These are phyloP conservation scores for Grantiella picta DNA, from an alignment of 2,113 vertebrate genomes.

Conservation along the genomic window DNA sequence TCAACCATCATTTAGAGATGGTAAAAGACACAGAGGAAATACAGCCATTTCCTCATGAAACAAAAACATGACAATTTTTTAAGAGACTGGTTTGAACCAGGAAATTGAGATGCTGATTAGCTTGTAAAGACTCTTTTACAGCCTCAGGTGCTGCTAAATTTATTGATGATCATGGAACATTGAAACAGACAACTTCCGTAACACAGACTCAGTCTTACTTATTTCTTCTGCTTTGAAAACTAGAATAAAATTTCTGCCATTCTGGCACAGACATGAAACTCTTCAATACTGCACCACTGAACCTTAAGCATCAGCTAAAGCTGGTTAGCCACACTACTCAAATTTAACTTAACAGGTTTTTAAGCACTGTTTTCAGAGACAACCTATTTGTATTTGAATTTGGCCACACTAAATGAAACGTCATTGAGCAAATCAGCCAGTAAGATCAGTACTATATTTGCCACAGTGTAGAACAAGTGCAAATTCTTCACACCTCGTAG, in stretches of 20 bases:
- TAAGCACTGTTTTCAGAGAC: neutral
- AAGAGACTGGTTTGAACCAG: neutral
- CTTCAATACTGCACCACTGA: neutral
- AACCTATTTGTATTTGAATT: neutral
- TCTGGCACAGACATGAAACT: neutral
- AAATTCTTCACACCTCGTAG: neutral
- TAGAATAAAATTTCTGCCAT: neutral
- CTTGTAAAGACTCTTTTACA: neutral
- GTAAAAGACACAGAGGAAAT: neutral
- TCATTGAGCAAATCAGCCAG: neutral
- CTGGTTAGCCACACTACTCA: neutral
- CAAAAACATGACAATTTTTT: neutral
- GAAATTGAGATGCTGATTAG: neutral
- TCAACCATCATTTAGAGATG: neutral
- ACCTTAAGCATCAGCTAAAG: neutral
- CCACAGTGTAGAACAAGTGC: neutral
- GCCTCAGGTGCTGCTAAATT: neutral
- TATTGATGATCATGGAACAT: accelerated
- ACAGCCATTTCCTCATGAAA: neutral
- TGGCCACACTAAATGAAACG: neutral
- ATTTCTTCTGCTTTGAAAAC: neutral
- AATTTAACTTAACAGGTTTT: neutral
- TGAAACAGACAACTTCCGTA: neutral
- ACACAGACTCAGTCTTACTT: neutral
- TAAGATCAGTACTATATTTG: neutral